phyloP scores from a whole-genome alignment of 2,888 invertebrate species.

The Tiliacea aurago region DNA sequence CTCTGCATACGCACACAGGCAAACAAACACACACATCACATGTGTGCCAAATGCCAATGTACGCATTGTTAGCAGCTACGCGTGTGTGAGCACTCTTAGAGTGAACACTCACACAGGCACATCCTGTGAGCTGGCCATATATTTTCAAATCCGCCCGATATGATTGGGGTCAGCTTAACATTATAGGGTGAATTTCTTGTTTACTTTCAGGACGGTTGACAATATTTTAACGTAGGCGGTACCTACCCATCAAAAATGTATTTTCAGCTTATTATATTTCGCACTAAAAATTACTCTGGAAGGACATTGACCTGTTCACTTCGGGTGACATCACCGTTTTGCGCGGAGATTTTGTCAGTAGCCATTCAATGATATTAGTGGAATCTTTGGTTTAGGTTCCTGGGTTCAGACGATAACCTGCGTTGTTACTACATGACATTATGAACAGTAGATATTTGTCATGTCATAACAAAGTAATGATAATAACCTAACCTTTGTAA shows the following conservation, averaged over 20 bases:
- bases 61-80: slow-evolving; percentile 71
- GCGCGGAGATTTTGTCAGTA: slow-evolving; percentile 33
- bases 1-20: slow-evolving; percentile 71
- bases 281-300: slow-evolving; percentile 35
- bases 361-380: slow-evolving; percentile 20
- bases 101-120: slow-evolving; percentile 60
- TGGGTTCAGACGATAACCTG: slow-evolving; percentile 58
- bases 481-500: slow-evolving; percentile 27
- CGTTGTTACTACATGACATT: slow-evolving; percentile 31
- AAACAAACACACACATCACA: slow-evolving; percentile 53
- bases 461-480: slow-evolving; percentile 10
- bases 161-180: slow-evolving; percentile 60
- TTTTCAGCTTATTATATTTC: slow-evolving; percentile 36
- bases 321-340: slow-evolving; percentile 45
- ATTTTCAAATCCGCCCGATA: slow-evolving; percentile 67
- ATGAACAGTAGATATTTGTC: slow-evolving; percentile 15
- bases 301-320: slow-evolving; percentile 60
- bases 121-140: slow-evolving; percentile 47
- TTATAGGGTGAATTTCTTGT: slow-evolving; percentile 41
- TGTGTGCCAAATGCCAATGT: slow-evolving; percentile 79
- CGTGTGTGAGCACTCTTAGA: slow-evolving; percentile 68
- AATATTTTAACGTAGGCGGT: slow-evolving; percentile 19
- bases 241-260: slow-evolving; percentile 20
- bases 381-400: slow-evolving; percentile 19
- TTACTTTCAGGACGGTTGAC: slow-evolving; percentile 34